Percentiles rank a stretch among this genome's conserved stretches.
phyloP scores from a whole-genome alignment of 2,888 invertebrate species.

The Clivina fossor region DNA sequence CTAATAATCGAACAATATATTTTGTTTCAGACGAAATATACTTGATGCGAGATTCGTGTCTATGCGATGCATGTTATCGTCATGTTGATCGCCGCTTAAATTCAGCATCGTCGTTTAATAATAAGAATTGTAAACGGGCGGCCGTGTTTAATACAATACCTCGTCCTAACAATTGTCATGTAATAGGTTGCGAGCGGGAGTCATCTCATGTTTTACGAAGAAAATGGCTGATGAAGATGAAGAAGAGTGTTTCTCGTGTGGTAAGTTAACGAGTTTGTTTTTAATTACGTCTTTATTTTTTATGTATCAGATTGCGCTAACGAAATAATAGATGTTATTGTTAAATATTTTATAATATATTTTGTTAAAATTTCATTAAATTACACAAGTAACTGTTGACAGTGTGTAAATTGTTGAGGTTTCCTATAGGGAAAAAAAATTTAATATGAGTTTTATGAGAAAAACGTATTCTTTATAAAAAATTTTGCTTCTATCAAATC shows the following conservation, averaged over 20 bases:
- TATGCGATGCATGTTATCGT: slow-evolving; percentile 85
- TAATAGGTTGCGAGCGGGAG: slow-evolving; percentile 61
- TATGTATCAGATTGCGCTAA: not conserved
- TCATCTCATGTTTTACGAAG: slow-evolving; percentile 68
- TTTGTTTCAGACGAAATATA: slow-evolving; percentile 70
- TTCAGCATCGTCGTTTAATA: slow-evolving; percentile 67
- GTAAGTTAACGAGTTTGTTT: slow-evolving; percentile 45
- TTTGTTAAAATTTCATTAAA: not conserved
- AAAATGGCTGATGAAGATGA: slow-evolving; percentile 73
- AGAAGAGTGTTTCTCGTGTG: slow-evolving; percentile 67
- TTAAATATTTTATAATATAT: too few relatives aligned
- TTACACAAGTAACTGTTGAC: not conserved
- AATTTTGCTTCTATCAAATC: too few relatives aligned
- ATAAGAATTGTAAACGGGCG: slow-evolving; percentile 47
- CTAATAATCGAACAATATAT: too few relatives aligned
- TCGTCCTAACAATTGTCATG: slow-evolving; percentile 61
- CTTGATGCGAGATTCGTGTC: slow-evolving; percentile 78
- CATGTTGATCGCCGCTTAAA: slow-evolving; percentile 82
- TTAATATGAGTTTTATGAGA: too few relatives aligned
- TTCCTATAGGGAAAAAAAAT: too few relatives aligned
- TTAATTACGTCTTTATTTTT: not conserved
- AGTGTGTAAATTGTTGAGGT: not conserved
- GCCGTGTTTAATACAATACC: slow-evolving; percentile 50
- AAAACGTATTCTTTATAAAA: too few relatives aligned
- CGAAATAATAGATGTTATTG: not conserved